A percentile compares a stretch with the other conserved stretches of the same genome.
phyloP scores from a whole-genome alignment of 2,797 vertebrate species.

The Antrozous pallidus region DNA sequence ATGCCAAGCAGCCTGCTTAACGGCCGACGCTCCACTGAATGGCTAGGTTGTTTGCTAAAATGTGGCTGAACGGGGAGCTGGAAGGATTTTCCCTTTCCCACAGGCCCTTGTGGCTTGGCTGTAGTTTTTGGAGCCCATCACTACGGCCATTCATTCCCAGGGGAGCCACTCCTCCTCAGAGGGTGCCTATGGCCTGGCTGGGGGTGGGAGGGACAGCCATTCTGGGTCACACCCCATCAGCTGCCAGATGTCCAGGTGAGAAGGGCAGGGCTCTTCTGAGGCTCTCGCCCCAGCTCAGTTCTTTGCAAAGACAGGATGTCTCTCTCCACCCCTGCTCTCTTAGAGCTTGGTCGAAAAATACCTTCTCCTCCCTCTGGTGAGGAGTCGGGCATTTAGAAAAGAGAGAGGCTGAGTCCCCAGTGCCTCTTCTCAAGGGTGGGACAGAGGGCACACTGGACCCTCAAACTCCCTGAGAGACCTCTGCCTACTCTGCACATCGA shows the following conservation, averaged over 20 bases:
- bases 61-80: constrained; percentile 44
- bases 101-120: constrained; percentile 61
- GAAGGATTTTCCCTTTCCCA: constrained; percentile 45
- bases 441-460: background rate
- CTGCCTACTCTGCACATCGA: background rate
- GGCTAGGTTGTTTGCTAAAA: constrained; percentile 51
- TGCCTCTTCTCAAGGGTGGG: background rate
- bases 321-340: background rate
- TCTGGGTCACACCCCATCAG: background rate
- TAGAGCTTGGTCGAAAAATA: accelerated
- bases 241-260: background rate
- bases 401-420: background rate
- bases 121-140: constrained; percentile 32
- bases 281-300: background rate
- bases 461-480: background rate
- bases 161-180: background rate
- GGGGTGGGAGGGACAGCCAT: background rate
- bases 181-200: background rate
- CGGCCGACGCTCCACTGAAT: background rate
- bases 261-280: background rate
- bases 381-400: background rate
- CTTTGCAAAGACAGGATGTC: background rate
- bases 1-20: background rate
- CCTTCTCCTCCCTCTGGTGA: background rate
- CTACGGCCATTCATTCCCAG: constrained; percentile 48